Percentiles rank a stretch among this genome's conserved stretches.
Evolutionary conservation across 2,888 invertebrate species (phyloP).

Genomic region (Phlogophora meticulosa): DNA sequence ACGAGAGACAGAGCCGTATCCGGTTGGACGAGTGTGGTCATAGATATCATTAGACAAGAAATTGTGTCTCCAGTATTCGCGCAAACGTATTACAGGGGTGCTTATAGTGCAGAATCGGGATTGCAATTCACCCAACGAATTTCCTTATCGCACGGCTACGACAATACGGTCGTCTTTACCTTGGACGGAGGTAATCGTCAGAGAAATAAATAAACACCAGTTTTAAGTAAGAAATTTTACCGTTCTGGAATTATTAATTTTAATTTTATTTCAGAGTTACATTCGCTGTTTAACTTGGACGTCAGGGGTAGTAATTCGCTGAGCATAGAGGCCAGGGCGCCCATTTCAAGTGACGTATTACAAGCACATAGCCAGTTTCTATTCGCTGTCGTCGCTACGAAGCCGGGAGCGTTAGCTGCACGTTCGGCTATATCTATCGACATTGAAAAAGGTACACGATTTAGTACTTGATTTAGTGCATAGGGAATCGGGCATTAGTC

Average conservation of each 20-base stretch:
- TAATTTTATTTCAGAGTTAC: constrained; percentile 62
- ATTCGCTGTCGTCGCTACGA: constrained; percentile 67
- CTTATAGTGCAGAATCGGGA: constrained; percentile 66
- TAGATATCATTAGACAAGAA: constrained; percentile 70
- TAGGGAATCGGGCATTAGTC: no score
- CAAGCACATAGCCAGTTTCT: constrained; percentile 66
- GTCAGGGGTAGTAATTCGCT: constrained; percentile 42
- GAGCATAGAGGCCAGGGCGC: constrained; percentile 37
- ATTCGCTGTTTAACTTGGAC: constrained; percentile 61
- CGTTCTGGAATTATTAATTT: neutral
- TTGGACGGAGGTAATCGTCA: constrained; percentile 72
- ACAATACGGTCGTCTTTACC: constrained; percentile 70
- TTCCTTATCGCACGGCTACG: constrained; percentile 70
- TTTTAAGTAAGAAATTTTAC: constrained; percentile 1
- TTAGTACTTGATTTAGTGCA: no score
- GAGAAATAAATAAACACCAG: constrained; percentile 1
- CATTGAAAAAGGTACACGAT: constrained; percentile 68
- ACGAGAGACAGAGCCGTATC: constrained; percentile 76
- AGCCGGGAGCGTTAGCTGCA: constrained; percentile 56
- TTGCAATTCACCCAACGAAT: constrained; percentile 70
- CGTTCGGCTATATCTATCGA: constrained; percentile 70
- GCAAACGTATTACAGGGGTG: constrained; percentile 74
- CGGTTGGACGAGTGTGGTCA: constrained; percentile 71
- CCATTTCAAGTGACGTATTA: constrained; percentile 64
- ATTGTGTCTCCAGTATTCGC: constrained; percentile 70